Evolutionary conservation across 2,113 vertebrate genomes (phyloP).

Genomic region (Vanacampus margaritifer): DNA sequence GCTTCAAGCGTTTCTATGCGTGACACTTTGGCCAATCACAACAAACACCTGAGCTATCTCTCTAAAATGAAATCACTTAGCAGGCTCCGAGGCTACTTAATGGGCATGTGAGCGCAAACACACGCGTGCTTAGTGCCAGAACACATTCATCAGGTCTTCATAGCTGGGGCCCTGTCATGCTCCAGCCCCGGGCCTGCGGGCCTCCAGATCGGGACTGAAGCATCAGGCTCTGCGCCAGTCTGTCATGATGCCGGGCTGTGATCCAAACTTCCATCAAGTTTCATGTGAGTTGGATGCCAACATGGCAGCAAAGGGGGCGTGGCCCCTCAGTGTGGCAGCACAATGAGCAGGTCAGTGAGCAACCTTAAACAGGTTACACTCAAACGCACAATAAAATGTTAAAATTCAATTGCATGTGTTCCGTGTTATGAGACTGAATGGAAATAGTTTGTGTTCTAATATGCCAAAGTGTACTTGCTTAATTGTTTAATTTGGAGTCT

Average conservation of each 20-base stretch:
- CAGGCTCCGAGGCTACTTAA: background rate
- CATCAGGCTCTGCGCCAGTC: slow-evolving; percentile 85
- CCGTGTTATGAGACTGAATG: slow-evolving; percentile 82
- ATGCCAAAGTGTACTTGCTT: slow-evolving; percentile 79
- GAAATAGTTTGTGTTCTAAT: slow-evolving; percentile 80
- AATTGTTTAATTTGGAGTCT: slow-evolving; percentile 89
- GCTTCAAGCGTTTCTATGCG: no score
- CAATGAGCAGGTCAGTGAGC: slow-evolving; percentile 73
- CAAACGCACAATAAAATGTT: slow-evolving; percentile 43
- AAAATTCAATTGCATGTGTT: slow-evolving; percentile 80
- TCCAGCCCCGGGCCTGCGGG: slow-evolving; percentile 76
- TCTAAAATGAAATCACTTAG: background rate
- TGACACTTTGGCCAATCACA: no score
- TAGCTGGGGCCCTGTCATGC: slow-evolving; percentile 82
- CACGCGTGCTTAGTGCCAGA: slow-evolving; percentile 74
- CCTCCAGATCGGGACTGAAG: slow-evolving; percentile 84
- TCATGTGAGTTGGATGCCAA: slow-evolving; percentile 89
- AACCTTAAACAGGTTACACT: slow-evolving; percentile 29
- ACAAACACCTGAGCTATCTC: background rate
- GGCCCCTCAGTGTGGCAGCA: slow-evolving; percentile 82
- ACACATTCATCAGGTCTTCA: slow-evolving; percentile 82
- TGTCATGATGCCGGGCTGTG: slow-evolving; percentile 86
- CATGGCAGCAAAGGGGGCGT: slow-evolving; percentile 87
- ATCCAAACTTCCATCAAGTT: slow-evolving; percentile 89
- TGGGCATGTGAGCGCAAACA: background rate